Evolutionary conservation across 2,797 vertebrate species (phyloP).

Genomic region (Ptychobarbus kaznakovi): DNA sequence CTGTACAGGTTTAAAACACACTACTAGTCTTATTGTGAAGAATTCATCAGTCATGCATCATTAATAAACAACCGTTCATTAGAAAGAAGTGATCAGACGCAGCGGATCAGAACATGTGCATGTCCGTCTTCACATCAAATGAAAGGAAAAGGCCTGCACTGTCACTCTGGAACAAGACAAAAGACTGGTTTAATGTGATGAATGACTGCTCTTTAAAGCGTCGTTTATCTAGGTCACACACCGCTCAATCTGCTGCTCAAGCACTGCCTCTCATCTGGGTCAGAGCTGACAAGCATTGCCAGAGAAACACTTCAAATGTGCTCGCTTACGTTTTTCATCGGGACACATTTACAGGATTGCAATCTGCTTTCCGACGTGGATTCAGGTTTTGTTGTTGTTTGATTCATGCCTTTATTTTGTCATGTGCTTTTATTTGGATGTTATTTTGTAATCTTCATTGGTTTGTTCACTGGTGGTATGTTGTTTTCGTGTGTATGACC

Average conservation of each 20-base stretch:
- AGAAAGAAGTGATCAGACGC: background rate
- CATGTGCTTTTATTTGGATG: background rate
- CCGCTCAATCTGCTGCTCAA: constrained; percentile 80
- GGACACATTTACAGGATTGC: background rate
- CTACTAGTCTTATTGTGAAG: no score
- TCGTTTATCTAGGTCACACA: constrained; percentile 81
- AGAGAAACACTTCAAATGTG: background rate
- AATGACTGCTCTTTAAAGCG: constrained; percentile 73
- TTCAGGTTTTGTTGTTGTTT: background rate
- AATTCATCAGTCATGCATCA: constrained; percentile 1
- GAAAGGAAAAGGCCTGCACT: background rate
- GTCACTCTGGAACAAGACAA: constrained; percentile 63
- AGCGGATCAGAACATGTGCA: background rate
- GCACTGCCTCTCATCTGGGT: constrained; percentile 82
- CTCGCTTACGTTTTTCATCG: background rate
- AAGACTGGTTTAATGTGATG: constrained; percentile 76
- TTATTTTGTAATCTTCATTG: background rate
- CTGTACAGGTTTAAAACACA: no score
- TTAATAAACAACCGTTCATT: constrained; percentile 13
- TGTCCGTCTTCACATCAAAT: background rate
- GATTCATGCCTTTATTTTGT: background rate
- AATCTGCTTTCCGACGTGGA: background rate
- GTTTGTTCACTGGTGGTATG: no score
- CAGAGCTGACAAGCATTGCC: constrained; percentile 76
- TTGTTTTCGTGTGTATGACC: no score